Evolutionary conservation across 1,140 invertebrate genomes (phyloP), one percentile per base, ranked within the genome.

Genomic region (Drosophila pandora): DNA sequence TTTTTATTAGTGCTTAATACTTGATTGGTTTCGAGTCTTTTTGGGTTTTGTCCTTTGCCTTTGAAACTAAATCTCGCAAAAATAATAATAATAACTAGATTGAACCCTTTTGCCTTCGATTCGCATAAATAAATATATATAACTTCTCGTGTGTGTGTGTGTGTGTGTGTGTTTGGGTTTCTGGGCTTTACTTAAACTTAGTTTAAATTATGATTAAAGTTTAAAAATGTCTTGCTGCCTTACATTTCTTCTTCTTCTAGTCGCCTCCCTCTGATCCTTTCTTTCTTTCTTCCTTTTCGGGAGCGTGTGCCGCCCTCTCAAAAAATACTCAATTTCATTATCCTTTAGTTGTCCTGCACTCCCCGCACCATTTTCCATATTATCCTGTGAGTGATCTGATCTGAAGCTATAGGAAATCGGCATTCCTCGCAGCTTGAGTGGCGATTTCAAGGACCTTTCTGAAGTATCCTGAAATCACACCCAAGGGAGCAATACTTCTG

Each of bases 1-100:
- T 81, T 78, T 49, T 90, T 37, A 37, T 79, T 72, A 75, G 73
- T 90, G 78, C 83, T 90, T 90, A 90, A 90, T 90, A 90, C 90
- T 90, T 90, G 84, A 83, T 83, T 90, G 90, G 90, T 90, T 90
- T 90, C 85, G 90, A 90, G 90, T 90, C 90, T 90, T 90, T 78
- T 84, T 89, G 65, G 65, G 79, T 71, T 69, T 74, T 68, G 30
- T 34, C 58, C 55, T 56, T 72, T 74, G 70, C 55, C 62, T 72
- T 79, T 85, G 59, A 49, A 77, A 88, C 87, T 79, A 77, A 74
- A 75, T 71, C 76, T 77, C 71, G 71, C 76, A 62, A 59, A 64
- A 73, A 73, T 73, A 73, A 73, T 73, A 73, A 73, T 73, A 73
- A 73, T 62, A 73, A 73, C 70, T 70, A 70, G 70, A 79, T 65